A percentile compares a stretch with the other conserved stretches of the same genome.
phyloP scores from a whole-genome alignment of 2,113 vertebrate species.

The Oreochromis aureus region DNA sequence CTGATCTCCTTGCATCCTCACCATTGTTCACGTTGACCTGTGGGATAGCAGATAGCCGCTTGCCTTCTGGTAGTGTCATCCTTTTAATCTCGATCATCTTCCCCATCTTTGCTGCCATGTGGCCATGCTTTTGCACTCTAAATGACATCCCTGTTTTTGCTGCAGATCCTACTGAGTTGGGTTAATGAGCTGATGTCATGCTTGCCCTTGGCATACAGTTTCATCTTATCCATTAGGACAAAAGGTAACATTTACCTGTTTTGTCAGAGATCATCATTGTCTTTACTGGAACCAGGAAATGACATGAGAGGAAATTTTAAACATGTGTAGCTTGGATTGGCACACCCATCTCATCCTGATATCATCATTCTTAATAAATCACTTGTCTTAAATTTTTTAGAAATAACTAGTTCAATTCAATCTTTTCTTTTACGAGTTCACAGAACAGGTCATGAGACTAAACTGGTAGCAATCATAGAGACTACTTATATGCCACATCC shows the following conservation, averaged over 20 bases:
- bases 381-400: not conserved
- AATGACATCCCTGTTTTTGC: not conserved
- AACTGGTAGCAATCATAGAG: not conserved
- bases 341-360: not conserved
- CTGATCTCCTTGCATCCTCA: not conserved
- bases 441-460: not conserved
- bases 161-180: not conserved
- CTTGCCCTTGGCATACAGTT: not conserved
- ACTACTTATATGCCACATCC: not conserved
- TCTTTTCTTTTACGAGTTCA: not conserved
- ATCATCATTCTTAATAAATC: not conserved
- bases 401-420: not conserved
- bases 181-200: not conserved
- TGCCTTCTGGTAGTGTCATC: not conserved
- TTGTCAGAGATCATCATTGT: not conserved
- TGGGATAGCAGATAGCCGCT: not conserved
- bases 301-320: not conserved
- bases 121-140: not conserved
- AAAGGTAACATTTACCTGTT: constrained; percentile 5
- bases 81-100: not conserved
- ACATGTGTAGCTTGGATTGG: not conserved
- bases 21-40: not conserved
- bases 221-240: not conserved
- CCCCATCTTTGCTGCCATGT: not conserved
- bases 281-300: not conserved